These are phyloP conservation scores for Phataginus tetradactyla DNA, from an alignment of 2,797 vertebrate species.

Conservation along the genomic window DNA sequence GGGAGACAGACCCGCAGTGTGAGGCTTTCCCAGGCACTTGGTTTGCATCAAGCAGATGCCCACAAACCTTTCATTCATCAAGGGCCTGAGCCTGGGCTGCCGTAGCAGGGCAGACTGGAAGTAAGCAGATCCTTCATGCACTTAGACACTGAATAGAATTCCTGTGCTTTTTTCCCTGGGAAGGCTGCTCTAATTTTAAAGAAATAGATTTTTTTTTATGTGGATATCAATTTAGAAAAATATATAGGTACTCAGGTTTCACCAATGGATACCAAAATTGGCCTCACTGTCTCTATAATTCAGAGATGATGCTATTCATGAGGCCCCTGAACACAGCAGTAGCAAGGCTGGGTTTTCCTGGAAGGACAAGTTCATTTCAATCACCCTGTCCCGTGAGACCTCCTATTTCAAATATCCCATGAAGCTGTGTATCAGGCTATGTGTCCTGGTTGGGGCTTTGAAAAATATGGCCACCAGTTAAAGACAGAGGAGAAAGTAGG, in stretches of 20 bases:
- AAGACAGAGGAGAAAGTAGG: background rate
- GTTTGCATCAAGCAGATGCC: conserved; percentile 53
- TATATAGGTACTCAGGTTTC: background rate
- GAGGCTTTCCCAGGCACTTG: background rate
- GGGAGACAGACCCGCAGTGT: conserved; percentile 67
- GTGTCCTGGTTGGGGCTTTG: background rate
- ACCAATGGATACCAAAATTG: background rate
- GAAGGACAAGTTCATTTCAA: background rate
- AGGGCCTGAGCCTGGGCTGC: background rate
- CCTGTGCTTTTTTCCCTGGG: background rate
- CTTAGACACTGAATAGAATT: conserved; percentile 45
- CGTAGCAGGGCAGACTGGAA: background rate
- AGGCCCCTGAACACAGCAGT: background rate
- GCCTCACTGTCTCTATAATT: background rate
- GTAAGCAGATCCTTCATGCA: conserved; percentile 62
- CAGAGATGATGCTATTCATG: background rate
- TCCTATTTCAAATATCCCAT: background rate
- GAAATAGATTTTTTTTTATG: background rate
- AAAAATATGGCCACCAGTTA: background rate
- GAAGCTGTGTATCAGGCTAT: background rate
- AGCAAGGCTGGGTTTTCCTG: background rate
- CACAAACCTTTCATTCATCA: conserved; percentile 70
- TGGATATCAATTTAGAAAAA: conserved; percentile 53
- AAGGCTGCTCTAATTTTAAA: conserved; percentile 50
- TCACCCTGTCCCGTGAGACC: background rate